Conservation (phyloP, 2,797 vertebrate species). For the Xenopus petersii region DNA sequence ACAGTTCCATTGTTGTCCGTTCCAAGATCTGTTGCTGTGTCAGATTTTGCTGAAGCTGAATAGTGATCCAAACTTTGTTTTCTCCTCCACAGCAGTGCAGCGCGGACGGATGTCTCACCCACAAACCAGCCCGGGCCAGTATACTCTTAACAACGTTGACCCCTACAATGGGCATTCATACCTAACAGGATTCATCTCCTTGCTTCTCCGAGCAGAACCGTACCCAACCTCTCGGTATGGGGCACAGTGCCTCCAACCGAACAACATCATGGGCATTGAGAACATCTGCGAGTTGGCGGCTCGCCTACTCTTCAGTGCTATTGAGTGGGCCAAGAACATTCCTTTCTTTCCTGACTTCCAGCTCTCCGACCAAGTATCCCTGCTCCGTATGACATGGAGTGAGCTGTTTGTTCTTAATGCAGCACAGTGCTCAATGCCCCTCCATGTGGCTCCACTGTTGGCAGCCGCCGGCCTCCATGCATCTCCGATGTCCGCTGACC, state of each 20-base stretch:
- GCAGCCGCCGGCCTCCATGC: constrained; percentile 82
- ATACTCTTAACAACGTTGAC: constrained; percentile 73
- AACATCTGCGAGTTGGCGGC: constrained; percentile 86
- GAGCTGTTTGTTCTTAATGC: constrained; percentile 85
- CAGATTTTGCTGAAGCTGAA: constrained; percentile 10
- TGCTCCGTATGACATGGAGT: constrained; percentile 83
- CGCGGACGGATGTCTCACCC: constrained; percentile 78
- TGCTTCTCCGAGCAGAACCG: constrained; percentile 80
- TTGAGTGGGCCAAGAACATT: constrained; percentile 87
- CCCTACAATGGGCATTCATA: constrained; percentile 78
- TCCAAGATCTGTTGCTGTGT: background rate
- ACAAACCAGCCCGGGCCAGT: constrained; percentile 78
- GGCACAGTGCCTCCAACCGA: constrained; percentile 82
- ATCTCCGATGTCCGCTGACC: constrained; percentile 80
- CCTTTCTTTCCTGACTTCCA: constrained; percentile 86
- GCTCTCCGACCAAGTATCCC: constrained; percentile 81
- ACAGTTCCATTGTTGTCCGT: no score
- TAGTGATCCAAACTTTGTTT: constrained; percentile 56
- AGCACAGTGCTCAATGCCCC: constrained; percentile 81
- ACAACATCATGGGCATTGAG: constrained; percentile 84
- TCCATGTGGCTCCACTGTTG: constrained; percentile 79
- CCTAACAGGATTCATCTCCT: constrained; percentile 80
- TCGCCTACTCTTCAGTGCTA: constrained; percentile 80
- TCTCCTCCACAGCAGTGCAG: constrained; percentile 72
- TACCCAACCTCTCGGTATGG: constrained; percentile 82